phyloP scores from a whole-genome alignment of 2,888 invertebrate genomes.

The Ophonus ardosiacus region DNA sequence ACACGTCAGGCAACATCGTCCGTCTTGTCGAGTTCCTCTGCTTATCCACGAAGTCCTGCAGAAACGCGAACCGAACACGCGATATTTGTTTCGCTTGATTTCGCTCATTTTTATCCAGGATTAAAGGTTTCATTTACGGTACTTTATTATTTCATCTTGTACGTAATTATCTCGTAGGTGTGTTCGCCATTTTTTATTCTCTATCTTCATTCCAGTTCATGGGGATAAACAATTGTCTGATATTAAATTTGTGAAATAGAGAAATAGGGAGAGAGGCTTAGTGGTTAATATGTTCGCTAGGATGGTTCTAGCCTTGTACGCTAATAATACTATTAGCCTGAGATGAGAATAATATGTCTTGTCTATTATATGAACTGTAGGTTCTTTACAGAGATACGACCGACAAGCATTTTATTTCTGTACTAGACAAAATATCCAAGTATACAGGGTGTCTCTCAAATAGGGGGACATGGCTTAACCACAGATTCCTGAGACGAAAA shows the following conservation, averaged over 20 bases:
- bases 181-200: neutral
- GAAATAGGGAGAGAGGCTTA: neutral
- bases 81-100: constrained; percentile 36
- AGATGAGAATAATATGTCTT: neutral
- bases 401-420: no score
- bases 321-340: neutral
- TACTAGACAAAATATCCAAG: no score
- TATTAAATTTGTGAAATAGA: neutral
- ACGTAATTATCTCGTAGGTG: neutral
- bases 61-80: neutral
- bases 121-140: constrained; percentile 12
- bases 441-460: no score
- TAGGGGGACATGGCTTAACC: no score
- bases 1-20: neutral
- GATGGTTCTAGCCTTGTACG: neutral
- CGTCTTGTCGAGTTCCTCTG: neutral
- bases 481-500: no score
- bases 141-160: neutral
- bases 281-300: neutral
- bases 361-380: neutral
- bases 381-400: no score
- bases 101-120: constrained; percentile 18
- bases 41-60: neutral
- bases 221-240: neutral
- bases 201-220: neutral